Conservation (phyloP, 2,797 vertebrate species). For the Enoplosus armatus region DNA sequence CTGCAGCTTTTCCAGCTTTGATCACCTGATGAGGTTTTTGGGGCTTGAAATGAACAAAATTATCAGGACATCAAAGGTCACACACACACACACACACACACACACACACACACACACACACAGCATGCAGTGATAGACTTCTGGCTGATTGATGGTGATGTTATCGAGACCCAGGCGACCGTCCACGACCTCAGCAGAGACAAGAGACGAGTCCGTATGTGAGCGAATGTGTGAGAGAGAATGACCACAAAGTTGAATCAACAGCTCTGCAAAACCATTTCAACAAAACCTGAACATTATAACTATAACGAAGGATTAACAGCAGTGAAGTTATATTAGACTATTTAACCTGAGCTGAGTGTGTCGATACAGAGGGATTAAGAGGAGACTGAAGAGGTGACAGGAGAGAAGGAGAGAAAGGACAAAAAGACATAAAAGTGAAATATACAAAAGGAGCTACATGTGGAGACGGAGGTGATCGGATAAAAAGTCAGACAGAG, state of each 20-base stretch:
- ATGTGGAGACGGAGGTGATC: not conserved
- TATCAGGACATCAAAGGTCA: constrained; percentile 25
- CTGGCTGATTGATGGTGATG: not conserved
- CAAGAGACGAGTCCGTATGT: not conserved
- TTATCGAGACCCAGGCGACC: not conserved
- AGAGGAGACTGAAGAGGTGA: not conserved
- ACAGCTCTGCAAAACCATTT: too few species aligned
- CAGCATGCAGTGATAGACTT: not conserved
- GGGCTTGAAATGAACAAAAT: not conserved
- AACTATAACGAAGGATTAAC: too few species aligned
- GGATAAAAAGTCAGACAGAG: not conserved
- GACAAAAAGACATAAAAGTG: not conserved
- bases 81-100: constrained; percentile 6
- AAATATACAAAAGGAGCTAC: not conserved
- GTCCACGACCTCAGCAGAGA: not conserved
- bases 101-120: constrained; percentile 3
- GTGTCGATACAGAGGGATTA: not conserved
- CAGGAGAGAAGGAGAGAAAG: not conserved
- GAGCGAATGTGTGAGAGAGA: not conserved
- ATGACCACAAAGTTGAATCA: not conserved
- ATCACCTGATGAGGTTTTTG: not conserved
- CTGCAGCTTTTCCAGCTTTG: not conserved
- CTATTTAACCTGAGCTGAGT: not conserved
- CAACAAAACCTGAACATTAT: too few species aligned
- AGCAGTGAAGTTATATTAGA: not conserved